Percentiles rank a stretch among this genome's conserved stretches.
Conservation (phyloP, 2,888 invertebrate genomes). For the Apodemia hepburni region DNA sequence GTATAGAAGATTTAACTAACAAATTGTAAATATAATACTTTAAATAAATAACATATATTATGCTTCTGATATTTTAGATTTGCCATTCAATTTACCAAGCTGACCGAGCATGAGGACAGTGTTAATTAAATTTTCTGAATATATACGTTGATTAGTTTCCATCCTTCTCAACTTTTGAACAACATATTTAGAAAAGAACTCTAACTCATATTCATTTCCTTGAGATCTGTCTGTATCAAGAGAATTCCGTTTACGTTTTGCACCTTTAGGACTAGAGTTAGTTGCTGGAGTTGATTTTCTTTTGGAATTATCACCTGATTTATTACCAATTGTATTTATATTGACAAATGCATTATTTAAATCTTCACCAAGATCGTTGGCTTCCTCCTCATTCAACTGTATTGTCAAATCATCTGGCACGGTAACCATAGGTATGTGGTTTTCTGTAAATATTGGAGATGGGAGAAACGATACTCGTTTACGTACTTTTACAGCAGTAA, state of each 20-base stretch:
- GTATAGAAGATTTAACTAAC: conserved; percentile 15
- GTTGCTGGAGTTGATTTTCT: conserved; percentile 42
- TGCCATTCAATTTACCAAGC: conserved; percentile 62
- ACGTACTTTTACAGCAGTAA: conserved; percentile 52
- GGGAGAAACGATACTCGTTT: conserved; percentile 70
- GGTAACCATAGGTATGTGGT: conserved; percentile 72
- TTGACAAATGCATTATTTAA: conserved; percentile 56
- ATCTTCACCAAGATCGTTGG: conserved; percentile 60
- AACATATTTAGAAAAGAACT: conserved; percentile 72
- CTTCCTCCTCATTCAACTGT: conserved; percentile 71
- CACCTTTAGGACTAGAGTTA: conserved; percentile 43
- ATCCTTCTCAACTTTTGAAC: conserved; percentile 69
- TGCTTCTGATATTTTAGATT: conserved; percentile 59
- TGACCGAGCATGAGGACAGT: conserved; percentile 73
- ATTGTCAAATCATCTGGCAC: conserved; percentile 75
- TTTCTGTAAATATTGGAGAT: conserved; percentile 64
- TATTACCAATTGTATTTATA: conserved; percentile 25
- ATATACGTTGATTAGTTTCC: conserved; percentile 74
- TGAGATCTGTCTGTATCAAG: conserved; percentile 44
- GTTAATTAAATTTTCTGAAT: conserved; percentile 73
- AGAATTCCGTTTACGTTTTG: conserved; percentile 49
- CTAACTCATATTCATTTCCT: conserved; percentile 63
- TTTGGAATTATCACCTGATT: conserved; percentile 40
- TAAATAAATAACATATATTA: conserved; percentile 28
- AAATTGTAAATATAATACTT: conserved; percentile 25